Evolutionary conservation across 2,797 vertebrate genomes (phyloP), one percentile per base, ranked within the genome.

Genomic region (Hypotaenidia okinawae): DNA sequence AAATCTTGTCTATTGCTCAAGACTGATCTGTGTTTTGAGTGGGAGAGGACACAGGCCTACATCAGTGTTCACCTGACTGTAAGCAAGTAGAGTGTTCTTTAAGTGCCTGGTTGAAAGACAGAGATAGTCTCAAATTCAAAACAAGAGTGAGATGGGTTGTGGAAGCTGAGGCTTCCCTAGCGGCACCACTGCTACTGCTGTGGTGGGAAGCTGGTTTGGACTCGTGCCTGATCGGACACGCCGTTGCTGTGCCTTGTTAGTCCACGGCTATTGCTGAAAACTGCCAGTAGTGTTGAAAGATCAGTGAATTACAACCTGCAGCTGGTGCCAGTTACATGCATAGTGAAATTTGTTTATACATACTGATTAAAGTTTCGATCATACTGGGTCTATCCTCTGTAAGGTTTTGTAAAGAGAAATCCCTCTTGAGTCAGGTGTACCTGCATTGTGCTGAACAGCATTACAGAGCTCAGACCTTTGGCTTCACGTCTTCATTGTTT

Each of bases 361-460:
- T 27, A 5, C 9, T 0, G 1, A 18, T 33, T 35, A 41, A 86
- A 68, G 12, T 10, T 43, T 47, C 33, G 10, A 13, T 62, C 4
- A 3, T 68, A 25, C 4, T 23, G 8, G n/a, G 3, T 52, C 13
- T 70, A 77, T 32, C 10, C 11, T 55, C 0, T 30, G 2, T 41
- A 43, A 28, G 24, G 22, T 54, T 28, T 83, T 59, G 5, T 28
- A 43, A 75, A n/a, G 35, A 52, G 67, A 51, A 72, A 39, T 9
- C 0, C 0, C 35, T 81, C 6, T 2, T 2, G 5, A 52, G 10
- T 43, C 10, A 5, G 25, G 16, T 1, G 0, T 67, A 14, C 39
- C 19, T 47, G 30, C 33, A 47, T 15, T 77, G 14, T 33, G 23
- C 52, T 78, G 41, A 83, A 14, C 8, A 32, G n/a, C 6, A 5